These are phyloP conservation scores for Pardosa pseudoannulata DNA, from an alignment of 2,888 invertebrate species.

Conservation along the genomic window DNA sequence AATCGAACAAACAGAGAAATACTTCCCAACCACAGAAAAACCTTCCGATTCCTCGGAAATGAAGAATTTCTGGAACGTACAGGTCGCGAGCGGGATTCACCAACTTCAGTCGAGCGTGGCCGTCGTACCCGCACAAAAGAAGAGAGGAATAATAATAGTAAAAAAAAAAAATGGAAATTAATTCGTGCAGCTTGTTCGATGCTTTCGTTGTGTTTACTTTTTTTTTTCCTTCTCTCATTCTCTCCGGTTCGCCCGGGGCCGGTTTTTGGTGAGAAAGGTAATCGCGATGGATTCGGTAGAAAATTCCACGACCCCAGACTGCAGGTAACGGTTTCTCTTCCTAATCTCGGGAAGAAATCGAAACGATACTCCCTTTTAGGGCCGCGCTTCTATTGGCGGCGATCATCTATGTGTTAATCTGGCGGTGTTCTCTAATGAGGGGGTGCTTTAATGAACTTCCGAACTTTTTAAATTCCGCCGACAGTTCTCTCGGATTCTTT, in stretches of 20 bases:
- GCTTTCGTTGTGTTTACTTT: slow-evolving; percentile 13
- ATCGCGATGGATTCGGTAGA: slow-evolving; percentile 33
- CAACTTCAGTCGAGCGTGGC: background rate
- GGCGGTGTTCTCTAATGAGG: too few species aligned
- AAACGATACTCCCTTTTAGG: background rate
- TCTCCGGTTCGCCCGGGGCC: background rate
- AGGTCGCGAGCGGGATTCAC: background rate
- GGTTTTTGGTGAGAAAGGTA: slow-evolving; percentile 19
- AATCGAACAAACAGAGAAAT: background rate
- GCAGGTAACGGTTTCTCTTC: slow-evolving; percentile 9
- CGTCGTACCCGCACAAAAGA: background rate
- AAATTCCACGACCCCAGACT: slow-evolving; percentile 13
- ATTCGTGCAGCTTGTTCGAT: slow-evolving; percentile 4
- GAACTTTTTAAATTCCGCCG: too few species aligned
- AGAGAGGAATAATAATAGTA: too few species aligned
- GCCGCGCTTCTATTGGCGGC: background rate
- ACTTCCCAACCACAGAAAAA: background rate
- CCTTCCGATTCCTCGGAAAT: background rate
- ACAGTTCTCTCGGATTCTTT: too few species aligned
- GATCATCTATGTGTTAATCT: too few species aligned
- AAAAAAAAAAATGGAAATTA: slow-evolving; percentile 12
- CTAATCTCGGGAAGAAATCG: slow-evolving; percentile 8
- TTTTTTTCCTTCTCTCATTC: too few species aligned
- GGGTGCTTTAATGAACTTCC: too few species aligned
- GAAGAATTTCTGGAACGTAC: slow-evolving; percentile 8